Conservation (phyloP, 2,113 vertebrate species). For the Mugil cephalus region DNA sequence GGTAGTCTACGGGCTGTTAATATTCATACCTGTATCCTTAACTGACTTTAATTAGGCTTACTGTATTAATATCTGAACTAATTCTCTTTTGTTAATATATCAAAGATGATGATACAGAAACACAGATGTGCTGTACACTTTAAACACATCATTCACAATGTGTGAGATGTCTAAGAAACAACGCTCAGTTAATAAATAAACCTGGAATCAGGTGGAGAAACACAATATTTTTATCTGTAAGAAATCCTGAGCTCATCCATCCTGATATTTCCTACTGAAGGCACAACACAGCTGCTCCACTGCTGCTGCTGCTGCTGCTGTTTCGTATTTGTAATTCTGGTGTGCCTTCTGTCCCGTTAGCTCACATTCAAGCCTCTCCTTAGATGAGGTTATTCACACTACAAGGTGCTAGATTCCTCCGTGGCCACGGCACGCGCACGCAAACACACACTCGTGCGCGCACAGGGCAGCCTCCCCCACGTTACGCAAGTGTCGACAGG, state of each 20-base stretch:
- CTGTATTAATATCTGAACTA: too few relatives aligned
- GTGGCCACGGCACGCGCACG: background rate
- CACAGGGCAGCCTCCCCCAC: slow-evolving; percentile 14
- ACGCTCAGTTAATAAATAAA: background rate
- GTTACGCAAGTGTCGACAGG: slow-evolving; percentile 44
- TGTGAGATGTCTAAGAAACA: background rate
- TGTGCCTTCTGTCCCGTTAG: slow-evolving; percentile 24
- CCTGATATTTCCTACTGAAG: slow-evolving; percentile 4
- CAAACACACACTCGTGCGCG: slow-evolving; percentile 11
- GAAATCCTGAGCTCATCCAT: background rate
- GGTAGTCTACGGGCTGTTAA: too few relatives aligned
- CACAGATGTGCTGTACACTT: too few relatives aligned
- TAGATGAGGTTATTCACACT: slow-evolving; percentile 44
- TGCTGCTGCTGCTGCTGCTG: slow-evolving; percentile 7
- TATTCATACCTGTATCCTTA: background rate
- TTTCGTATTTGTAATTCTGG: slow-evolving; percentile 7
- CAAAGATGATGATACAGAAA: too few relatives aligned
- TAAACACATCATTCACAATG: background rate
- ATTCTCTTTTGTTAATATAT: too few relatives aligned
- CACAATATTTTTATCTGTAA: background rate
- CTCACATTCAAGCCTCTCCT: slow-evolving; percentile 21
- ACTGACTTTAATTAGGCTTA: background rate
- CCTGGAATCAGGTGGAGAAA: background rate
- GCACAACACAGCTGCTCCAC: background rate
- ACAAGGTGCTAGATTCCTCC: slow-evolving; percentile 57